phyloP scores from a whole-genome alignment of 2,797 vertebrate genomes.

The Pygocentrus nattereri region DNA sequence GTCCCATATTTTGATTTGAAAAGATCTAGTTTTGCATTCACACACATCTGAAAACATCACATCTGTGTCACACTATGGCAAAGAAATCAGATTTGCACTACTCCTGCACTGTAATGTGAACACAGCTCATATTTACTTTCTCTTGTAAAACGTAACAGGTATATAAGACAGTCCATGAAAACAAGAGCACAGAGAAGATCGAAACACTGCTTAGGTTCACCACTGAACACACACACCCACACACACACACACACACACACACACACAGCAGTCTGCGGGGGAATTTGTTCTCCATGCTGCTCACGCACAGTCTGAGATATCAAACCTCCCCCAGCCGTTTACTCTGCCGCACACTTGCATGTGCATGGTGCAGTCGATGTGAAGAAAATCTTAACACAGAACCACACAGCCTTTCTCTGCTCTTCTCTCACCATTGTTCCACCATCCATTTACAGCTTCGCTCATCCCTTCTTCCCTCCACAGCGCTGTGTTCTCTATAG shows the following conservation, averaged over 20 bases:
- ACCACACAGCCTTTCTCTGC: not conserved
- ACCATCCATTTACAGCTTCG: not conserved
- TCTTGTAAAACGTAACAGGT: too few relatives aligned
- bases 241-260: slow-evolving; percentile 31
- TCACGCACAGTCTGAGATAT: slow-evolving; percentile 66
- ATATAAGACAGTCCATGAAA: not conserved
- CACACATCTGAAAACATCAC: too few relatives aligned
- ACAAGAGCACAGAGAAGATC: slow-evolving; percentile 8
- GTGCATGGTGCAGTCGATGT: slow-evolving; percentile 16
- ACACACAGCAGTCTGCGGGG: slow-evolving; percentile 26
- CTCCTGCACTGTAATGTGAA: too few relatives aligned
- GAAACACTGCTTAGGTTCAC: slow-evolving; percentile 33
- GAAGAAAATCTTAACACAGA: slow-evolving; percentile 32
- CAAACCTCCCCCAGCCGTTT: slow-evolving; percentile 56
- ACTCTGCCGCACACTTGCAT: slow-evolving; percentile 32
- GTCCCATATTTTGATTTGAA: too few relatives aligned
- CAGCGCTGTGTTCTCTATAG: too few relatives aligned
- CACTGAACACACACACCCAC: too few relatives aligned
- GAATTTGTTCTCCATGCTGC: slow-evolving; percentile 60
- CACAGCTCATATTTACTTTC: too few relatives aligned
- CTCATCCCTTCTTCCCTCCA: too few relatives aligned
- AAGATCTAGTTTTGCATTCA: not conserved
- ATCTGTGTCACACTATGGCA: too few relatives aligned
- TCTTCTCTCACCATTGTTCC: not conserved
- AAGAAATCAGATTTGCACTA: too few relatives aligned